These are phyloP conservation scores for Pyrgilauda ruficollis DNA, from an alignment of 2,113 vertebrate species.

Conservation along the genomic window DNA sequence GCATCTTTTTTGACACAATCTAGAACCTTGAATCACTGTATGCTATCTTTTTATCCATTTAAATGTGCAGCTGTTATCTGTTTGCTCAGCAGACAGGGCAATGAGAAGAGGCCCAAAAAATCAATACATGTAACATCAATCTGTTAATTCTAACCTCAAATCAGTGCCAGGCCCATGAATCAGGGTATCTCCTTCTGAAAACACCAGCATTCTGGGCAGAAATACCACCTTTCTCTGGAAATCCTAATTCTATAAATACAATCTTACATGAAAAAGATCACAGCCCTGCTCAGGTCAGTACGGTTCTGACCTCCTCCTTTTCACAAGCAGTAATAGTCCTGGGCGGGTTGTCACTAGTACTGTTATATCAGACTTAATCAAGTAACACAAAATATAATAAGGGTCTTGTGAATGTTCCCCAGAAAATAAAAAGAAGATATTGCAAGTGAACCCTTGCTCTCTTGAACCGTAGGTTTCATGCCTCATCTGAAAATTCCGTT, in stretches of 20 bases:
- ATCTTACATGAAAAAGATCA: neutral
- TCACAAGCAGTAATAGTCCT: neutral
- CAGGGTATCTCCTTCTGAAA: neutral
- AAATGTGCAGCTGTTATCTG: neutral
- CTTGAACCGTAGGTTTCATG: neutral
- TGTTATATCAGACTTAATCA: neutral
- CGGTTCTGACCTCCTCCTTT: neutral
- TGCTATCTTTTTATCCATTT: neutral
- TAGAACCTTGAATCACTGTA: constrained; percentile 31
- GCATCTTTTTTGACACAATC: neutral
- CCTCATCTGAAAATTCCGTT: neutral
- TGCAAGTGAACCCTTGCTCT: neutral
- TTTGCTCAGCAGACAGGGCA: neutral
- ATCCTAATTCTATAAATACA: neutral
- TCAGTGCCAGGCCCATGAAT: neutral
- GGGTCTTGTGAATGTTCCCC: neutral
- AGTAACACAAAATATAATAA: neutral
- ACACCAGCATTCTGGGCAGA: neutral
- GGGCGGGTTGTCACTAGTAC: neutral
- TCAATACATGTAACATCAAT: neutral
- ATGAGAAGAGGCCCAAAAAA: neutral
- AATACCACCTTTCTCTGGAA: neutral
- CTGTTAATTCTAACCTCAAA: neutral
- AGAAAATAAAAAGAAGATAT: neutral
- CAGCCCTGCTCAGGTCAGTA: neutral